Evolutionary conservation across 37 sponge, comb jelly and placozoan species (phyloP), one percentile per base, ranked within the genome.

Genomic region (Ianthella basta): DNA sequence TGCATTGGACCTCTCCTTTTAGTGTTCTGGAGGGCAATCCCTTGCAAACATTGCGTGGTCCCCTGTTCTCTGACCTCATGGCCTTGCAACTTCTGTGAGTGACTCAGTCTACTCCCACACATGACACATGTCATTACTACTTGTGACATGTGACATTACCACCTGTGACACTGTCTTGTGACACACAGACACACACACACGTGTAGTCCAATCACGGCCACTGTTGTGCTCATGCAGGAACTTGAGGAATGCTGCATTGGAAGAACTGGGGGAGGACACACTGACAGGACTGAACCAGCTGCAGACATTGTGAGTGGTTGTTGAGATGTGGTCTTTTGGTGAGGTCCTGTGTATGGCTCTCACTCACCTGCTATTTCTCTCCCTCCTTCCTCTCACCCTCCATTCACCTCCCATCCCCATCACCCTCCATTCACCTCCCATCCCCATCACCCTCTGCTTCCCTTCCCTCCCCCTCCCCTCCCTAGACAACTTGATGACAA

Each of bases 281-380:
- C 83, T 88, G 74, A 16, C 21, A 29, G 88, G 83, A 53, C 83
- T 88, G 13, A 15, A 55, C 24, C 61, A 85, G 60, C 56, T 89
- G 37, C 40, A 50, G 16, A 75, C 57, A 4, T 60, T 89, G 89
- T 84, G 50, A 56, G 89, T 67, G 0, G 4, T n/a, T 23, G 55
- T 10, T 6, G 21, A 44, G 16, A 23, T n/a, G 50, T 8, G 50
- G 50, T 44, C 77, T 74, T 18, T 53, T 53, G 15, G 77, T 27
- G 18, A 23, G 21, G 15, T 34, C 29, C 16, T 74, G 36, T 32
- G 19, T 13, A 15, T 53, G 21, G 36, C 15, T 74, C 18, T 16
- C 41, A 27, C 19, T 19, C 12, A 13, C 40, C 6, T 20, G 40
- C n/a, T n/a, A n/a, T n/a, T n/a, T n/a, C n/a, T n/a, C n/a, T n/a